Evolutionary conservation across 2,797 vertebrate genomes (phyloP).

Genomic region (Alouatta caraya): DNA sequence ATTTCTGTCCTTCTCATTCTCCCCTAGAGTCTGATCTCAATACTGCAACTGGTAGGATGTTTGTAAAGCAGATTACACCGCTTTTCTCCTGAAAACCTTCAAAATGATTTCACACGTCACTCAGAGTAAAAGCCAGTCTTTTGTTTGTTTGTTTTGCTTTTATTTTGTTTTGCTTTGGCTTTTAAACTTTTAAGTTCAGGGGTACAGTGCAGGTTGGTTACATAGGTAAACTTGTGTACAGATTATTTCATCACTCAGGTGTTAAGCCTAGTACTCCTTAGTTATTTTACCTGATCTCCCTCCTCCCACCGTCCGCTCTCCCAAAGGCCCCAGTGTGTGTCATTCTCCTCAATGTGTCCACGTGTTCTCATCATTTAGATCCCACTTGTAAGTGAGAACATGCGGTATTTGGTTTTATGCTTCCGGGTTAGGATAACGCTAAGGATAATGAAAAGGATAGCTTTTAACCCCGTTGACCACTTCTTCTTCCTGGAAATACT

Average conservation of each 20-base stretch:
- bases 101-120: neutral
- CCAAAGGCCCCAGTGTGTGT: neutral
- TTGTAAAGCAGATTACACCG: neutral
- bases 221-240: neutral
- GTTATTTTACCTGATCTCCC: neutral
- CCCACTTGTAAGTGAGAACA: neutral
- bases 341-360: neutral
- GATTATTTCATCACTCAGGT: too few relatives aligned
- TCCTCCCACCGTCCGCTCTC: neutral
- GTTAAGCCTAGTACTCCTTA: neutral
- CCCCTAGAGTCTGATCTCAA: neutral
- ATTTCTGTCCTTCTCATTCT: neutral
- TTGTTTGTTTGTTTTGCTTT: neutral
- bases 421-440: neutral
- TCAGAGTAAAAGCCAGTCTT: neutral
- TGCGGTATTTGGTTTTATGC: neutral
- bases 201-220: neutral
- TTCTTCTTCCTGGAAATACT: too few relatives aligned
- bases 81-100: neutral
- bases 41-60: neutral
- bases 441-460: neutral
- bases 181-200: neutral
- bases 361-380: neutral
- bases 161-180: neutral
- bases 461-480: too few relatives aligned